Evolutionary conservation across 2,113 vertebrate genomes (phyloP), one percentile per base, ranked within the genome.

Genomic region (Megalops atlanticus): DNA sequence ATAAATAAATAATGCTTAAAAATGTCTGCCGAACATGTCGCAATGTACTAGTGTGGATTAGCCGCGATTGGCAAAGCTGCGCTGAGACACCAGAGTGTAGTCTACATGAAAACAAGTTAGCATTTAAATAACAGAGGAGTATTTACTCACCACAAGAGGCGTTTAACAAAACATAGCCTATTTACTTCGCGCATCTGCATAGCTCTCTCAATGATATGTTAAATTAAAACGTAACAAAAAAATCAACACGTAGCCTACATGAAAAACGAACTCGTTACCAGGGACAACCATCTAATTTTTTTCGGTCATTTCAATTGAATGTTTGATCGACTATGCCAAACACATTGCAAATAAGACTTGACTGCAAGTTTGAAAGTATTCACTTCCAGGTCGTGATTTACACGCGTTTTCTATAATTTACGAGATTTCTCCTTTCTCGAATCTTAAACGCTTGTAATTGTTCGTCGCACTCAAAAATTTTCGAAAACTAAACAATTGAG

Each of bases 371-470:
- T 45, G 27, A 39, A 76, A 47, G 31, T 76, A 39, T 76, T 76
- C 74, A 76, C 74, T 76, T 76, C 74, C 74, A 76, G 74, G 74
- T 76, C 74, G 47, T 49, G 43, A 76, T 49, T 76, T 47, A 36
- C 31, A 52, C 2, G 74, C 15, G 31, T 76, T 76, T 76, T 49
- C 33, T 31, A 49, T 35, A 43, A 76, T 76, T 52, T 31, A 40
- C 41, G 27, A 11, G 35, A 41, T 45, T 15, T 40, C 15, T 43
- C 40, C 27, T 45, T 43, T 41, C 40, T 75, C 0, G 24, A 41
- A 47, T 3, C 38, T 49, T 49, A 18, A 21, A 43, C 14, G 33
- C 41, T n/a, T 31, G 12, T 64, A 64, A 64, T 64, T 4, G 49
- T 64, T 64, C 31, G n/a, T 1, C 6, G n/a, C n/a, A 31, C n/a